These are phyloP conservation scores for Linnaemya tessellans DNA, from an alignment of 2,888 invertebrate species.

Conservation along the genomic window DNA sequence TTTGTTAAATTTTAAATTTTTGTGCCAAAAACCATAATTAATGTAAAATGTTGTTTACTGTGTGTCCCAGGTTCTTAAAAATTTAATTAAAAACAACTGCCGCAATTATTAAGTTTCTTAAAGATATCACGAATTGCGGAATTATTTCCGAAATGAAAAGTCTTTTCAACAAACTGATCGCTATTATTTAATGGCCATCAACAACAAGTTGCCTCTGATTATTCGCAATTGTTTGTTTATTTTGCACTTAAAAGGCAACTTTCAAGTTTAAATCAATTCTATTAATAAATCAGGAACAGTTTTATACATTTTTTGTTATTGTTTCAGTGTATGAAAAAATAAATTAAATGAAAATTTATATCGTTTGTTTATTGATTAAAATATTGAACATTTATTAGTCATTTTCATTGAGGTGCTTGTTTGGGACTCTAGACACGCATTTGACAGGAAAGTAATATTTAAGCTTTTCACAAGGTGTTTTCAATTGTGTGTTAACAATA, in stretches of 20 bases:
- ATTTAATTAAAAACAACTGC: no score
- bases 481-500: neutral
- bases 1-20: no score
- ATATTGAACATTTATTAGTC: conserved; percentile 25
- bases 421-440: conserved; percentile 1
- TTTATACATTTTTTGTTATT: neutral
- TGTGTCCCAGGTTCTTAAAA: no score
- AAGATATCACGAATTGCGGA: no score
- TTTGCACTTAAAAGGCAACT: neutral
- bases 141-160: neutral
- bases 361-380: conserved; percentile 21
- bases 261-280: conserved; percentile 29
- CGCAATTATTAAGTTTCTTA: no score
- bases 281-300: neutral
- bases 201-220: neutral
- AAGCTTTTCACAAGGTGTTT: conserved; percentile 8
- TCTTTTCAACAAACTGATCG: no score
- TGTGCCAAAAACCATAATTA: no score
- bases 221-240: conserved; percentile 17
- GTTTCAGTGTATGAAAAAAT: neutral
- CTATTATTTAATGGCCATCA: no score
- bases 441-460: conserved; percentile 40
- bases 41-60: no score
- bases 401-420: conserved; percentile 7
- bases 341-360: conserved; percentile 6